These are phyloP conservation scores for Temnothorax curvispinosus DNA, from an alignment of 1,140 invertebrate genomes.

Conservation along the genomic window DNA sequence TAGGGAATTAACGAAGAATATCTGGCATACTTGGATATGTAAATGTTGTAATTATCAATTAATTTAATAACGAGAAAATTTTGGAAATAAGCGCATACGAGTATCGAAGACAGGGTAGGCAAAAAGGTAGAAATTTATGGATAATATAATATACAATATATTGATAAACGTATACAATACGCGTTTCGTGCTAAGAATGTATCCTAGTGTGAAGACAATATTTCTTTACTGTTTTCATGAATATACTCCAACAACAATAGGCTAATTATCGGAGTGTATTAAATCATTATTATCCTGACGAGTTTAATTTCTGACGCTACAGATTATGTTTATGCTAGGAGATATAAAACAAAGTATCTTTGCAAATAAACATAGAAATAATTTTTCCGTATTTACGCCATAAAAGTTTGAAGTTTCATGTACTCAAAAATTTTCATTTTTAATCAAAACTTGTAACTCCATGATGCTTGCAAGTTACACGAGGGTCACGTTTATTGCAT, in stretches of 20 bases:
- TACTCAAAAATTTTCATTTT: not conserved
- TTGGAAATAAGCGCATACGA: not conserved
- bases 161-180: not conserved
- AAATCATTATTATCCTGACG: not conserved
- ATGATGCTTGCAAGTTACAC: not conserved
- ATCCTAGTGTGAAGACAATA: not conserved
- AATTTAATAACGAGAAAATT: not conserved
- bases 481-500: not conserved
- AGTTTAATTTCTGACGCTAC: not conserved
- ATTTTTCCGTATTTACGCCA: not conserved
- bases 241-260: not conserved
- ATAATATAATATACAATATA: not conserved
- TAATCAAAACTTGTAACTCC: not conserved
- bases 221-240: not conserved
- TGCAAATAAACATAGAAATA: not conserved
- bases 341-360: not conserved
- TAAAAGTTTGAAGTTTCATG: not conserved
- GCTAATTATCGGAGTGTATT: not conserved
- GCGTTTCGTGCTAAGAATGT: not conserved
- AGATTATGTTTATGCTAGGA: not conserved
- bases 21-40: not conserved
- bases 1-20: not conserved
- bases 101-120: not conserved
- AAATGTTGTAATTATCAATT: conserved; percentile 6
- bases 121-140: too few species aligned